phyloP scores from a whole-genome alignment of 2,797 vertebrate genomes.

The Epinephelus coioides region DNA sequence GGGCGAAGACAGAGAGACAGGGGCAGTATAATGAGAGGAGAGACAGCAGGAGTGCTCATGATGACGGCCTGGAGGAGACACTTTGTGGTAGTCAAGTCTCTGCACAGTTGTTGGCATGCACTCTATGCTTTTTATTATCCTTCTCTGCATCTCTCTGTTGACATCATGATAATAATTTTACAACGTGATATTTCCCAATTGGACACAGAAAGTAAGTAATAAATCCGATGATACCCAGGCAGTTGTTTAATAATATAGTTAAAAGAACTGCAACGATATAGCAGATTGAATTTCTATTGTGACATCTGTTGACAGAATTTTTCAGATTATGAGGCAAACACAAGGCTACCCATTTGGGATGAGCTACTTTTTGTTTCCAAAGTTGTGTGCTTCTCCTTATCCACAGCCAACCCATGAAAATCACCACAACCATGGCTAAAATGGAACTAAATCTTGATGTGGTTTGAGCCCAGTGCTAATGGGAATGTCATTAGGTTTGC shows the following conservation, averaged over 20 bases:
- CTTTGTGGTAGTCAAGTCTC: conserved; percentile 58
- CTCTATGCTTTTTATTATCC: conserved; percentile 29
- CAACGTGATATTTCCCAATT: background rate
- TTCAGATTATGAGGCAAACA: background rate
- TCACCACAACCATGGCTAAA: background rate
- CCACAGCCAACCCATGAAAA: too few species aligned
- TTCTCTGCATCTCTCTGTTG: conserved; percentile 22
- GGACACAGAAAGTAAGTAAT: background rate
- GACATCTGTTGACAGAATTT: background rate
- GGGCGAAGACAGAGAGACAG: conserved; percentile 36
- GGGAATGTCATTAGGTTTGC: too few species aligned
- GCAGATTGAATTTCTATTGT: background rate
- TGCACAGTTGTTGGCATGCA: conserved; percentile 47
- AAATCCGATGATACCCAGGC: background rate
- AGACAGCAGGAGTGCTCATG: conserved; percentile 67
- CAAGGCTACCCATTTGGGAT: background rate
- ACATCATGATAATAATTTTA: background rate
- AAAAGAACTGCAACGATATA: background rate
- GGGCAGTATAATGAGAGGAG: conserved; percentile 69
- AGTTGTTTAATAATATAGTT: background rate
- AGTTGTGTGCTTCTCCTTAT: background rate
- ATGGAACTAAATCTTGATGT: background rate
- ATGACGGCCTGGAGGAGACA: conserved; percentile 71
- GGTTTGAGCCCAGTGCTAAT: background rate
- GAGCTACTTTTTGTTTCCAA: background rate